Evolutionary conservation across 2,888 invertebrate genomes (phyloP), one percentile per base, ranked within the genome.

Genomic region (Lasioglossum morio): DNA sequence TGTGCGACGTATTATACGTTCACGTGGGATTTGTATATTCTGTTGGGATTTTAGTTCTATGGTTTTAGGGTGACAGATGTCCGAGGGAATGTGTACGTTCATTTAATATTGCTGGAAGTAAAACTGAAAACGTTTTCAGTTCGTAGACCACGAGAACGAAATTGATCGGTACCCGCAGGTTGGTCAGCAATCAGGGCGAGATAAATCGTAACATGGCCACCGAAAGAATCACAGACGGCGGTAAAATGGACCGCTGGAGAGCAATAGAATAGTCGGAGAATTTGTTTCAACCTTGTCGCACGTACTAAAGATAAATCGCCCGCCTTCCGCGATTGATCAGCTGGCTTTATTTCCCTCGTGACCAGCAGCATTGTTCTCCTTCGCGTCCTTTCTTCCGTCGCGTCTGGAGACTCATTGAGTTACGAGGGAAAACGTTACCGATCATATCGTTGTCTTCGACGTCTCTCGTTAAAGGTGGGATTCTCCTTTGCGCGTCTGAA

Each of bases 251-350:
- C 70, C 85, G 73, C 76, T 16, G 40, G 60, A 81, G 76, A 86
- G 82, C 79, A 76, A 86, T 81, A 85, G 72, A 81, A 86, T 79
- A 79, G 78, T 70, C 66, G 79, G 48, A 74, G 82, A 81, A 89
- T 89, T 86, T 82, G 83, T 78, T 89, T 83, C 69, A 69, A 70
- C 81, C 69, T 78, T 73, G 87, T 80, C 81, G 75, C 79, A 53
- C 79, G 84, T 84, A 73, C 84, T 72, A 72, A 77, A 81, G 81
- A 88, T 89, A 86, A 88, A 88, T 84, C 78, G 82, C 48, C 37
- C 79, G 37, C 48, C 72, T 37, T 70, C 72, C 27, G 43, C 84
- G 72, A 86, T 89, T 81, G 84, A 89, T 84, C 82, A 84, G 73
- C 78, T 77, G 40, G 34, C 43, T 81, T 66, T 81, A 77, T 84